Evolutionary conservation across 2,797 vertebrate species (phyloP).

Genomic region (Tangara arthus): DNA sequence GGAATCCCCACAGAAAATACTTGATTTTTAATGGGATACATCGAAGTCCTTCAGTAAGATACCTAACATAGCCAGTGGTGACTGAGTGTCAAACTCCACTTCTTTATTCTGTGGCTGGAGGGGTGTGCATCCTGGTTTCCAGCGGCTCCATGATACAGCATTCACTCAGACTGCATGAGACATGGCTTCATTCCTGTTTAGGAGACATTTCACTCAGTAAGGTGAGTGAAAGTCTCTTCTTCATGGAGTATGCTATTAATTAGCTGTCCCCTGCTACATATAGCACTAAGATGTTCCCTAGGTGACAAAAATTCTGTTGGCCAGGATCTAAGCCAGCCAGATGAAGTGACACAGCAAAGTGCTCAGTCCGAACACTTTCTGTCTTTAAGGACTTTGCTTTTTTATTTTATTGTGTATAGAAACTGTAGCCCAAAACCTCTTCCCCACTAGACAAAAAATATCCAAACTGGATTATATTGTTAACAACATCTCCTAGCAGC

Average conservation of each 20-base stretch:
- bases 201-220: not conserved
- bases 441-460: not conserved
- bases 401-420: not conserved
- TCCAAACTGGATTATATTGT: not conserved
- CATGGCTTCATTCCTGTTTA: not conserved
- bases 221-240: fast-evolving
- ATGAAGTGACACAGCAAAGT: fast-evolving
- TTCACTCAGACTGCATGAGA: not conserved
- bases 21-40: not conserved
- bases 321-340: not conserved
- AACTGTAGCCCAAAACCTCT: not conserved
- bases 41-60: not conserved
- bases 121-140: not conserved
- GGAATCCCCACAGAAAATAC: not conserved
- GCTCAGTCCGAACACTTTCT: not conserved
- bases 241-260: not conserved
- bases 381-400: not conserved
- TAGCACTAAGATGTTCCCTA: not conserved
- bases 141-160: not conserved
- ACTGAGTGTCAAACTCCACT: not conserved
- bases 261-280: not conserved
- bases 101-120: not conserved
- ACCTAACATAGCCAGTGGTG: not conserved
- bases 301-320: not conserved
- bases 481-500: not conserved